Base-by-base conservation (phyloP, 2,797 vertebrate genomes). In the Hydrophis major region DNA sequence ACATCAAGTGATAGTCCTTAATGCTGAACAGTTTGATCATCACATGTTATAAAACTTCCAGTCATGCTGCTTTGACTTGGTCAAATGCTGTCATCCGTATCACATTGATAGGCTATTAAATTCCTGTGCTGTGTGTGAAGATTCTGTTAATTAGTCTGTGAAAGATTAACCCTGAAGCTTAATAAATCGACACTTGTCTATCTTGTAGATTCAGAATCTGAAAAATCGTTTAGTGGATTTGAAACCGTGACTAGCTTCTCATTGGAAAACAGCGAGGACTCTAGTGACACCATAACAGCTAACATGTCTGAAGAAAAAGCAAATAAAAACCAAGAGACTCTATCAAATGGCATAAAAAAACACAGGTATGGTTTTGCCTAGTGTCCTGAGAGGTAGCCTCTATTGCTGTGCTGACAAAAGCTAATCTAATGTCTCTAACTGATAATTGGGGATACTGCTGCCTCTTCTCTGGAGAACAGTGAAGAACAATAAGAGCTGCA, bases 261-360 rank as follows among this genome's bases (percentile, higher is more conserved):
- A 0, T 96, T 97, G 90, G 98, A 98, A 92, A 97, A 98, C 92
- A 98, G 98, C 47, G 96, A 98, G 96, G 97, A 97, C 95, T 97
- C 97, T 90, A 98, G 96, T 97, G 97, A 98, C 88, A 94, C 97
- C 69, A 98, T 97, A 94, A 97, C 97, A 69, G 92, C 95, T 96
- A 97, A 97, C 94, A 97, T 98, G 98, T 98, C 99, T 56, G 98
- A 98, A 97, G 98, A 98, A 92, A 98, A 98, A 96, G 98, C 98
- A 94, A 98, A 98, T 97, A 98, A 98, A 94, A 98, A 98, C 95
- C 97, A 97, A 95, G 98, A 98, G 87, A 96, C 96, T 69, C 98
- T 98, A 95, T 97, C 98, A 97, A 99, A 99, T 4, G 99, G 98
- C 96, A 98, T 99, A 96, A 98, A 98, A 97, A 99, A 98, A 78